Evolutionary conservation across 2,888 invertebrate genomes (phyloP).

Genomic region (Sesia apiformis): DNA sequence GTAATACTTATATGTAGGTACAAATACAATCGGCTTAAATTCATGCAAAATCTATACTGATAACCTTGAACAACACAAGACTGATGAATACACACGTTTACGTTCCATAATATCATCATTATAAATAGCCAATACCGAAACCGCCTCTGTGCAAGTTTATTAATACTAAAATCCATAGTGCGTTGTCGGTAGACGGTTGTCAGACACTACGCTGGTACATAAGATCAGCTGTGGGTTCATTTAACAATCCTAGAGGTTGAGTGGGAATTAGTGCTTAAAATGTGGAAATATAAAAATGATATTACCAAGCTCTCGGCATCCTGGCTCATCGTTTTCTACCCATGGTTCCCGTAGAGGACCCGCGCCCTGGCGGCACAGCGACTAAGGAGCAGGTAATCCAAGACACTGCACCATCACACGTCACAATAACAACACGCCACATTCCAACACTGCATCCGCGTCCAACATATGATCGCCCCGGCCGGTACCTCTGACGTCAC

Average conservation of each 20-base stretch:
- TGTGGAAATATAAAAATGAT: constrained; percentile 44
- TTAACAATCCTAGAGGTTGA: background rate
- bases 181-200: background rate
- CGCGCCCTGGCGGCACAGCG: constrained; percentile 46
- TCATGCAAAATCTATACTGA: no score
- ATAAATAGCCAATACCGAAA: constrained; percentile 42
- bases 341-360: constrained; percentile 72
- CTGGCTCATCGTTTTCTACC: constrained; percentile 81
- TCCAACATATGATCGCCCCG: constrained; percentile 69
- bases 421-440: constrained; percentile 66
- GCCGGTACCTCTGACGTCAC: constrained; percentile 68
- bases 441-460: constrained; percentile 74
- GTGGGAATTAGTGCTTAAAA: background rate
- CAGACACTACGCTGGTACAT: background rate
- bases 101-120: constrained; percentile 46
- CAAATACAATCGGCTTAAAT: no score
- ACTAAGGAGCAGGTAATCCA: constrained; percentile 48
- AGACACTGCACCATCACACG: constrained; percentile 55
- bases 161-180: constrained; percentile 1
- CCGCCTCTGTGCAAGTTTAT: constrained; percentile 25
- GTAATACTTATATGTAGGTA: no score
- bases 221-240: background rate
- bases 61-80: background rate
- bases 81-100: constrained; percentile 20
- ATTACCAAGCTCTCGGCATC: constrained; percentile 83